Percentiles rank a stretch among this genome's conserved stretches.
Evolutionary conservation across 2,888 invertebrate genomes (phyloP).

Genomic region (Aporophyla nigra): DNA sequence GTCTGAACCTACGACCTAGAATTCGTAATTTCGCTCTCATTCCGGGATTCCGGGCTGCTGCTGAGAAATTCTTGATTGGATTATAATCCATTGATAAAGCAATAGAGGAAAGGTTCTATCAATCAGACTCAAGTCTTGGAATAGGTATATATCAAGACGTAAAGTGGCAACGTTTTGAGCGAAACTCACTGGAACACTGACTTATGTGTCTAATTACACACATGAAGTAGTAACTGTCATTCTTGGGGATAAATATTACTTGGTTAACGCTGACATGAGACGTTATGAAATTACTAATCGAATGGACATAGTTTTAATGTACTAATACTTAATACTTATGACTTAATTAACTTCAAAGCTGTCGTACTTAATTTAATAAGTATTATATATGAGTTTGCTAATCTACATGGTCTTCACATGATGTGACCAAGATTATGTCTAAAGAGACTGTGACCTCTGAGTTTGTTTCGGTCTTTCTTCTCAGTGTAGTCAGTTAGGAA

Average conservation of each 20-base stretch:
- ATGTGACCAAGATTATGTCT: no score
- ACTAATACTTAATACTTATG: background rate
- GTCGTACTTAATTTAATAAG: background rate
- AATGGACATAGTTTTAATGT: constrained; percentile 15
- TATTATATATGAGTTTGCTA: background rate
- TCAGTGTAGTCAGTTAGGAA: no score
- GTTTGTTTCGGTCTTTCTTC: no score
- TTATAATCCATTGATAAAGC: background rate
- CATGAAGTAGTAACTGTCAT: background rate
- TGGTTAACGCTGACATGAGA: constrained; percentile 1
- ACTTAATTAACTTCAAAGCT: background rate
- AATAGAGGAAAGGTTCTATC: background rate
- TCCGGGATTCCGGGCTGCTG: background rate
- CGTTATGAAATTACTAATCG: constrained; percentile 5
- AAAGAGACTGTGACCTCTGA: no score
- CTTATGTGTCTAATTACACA: constrained; percentile 8
- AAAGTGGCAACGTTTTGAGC: background rate
- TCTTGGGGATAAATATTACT: constrained; percentile 19
- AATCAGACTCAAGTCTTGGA: background rate
- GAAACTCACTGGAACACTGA: background rate
- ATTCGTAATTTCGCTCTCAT: no score
- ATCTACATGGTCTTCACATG: no score
- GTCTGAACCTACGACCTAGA: no score
- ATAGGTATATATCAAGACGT: background rate
- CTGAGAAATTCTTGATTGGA: background rate